phyloP scores from a whole-genome alignment of 1,140 invertebrate species.

The Ceratitis capitata region DNA sequence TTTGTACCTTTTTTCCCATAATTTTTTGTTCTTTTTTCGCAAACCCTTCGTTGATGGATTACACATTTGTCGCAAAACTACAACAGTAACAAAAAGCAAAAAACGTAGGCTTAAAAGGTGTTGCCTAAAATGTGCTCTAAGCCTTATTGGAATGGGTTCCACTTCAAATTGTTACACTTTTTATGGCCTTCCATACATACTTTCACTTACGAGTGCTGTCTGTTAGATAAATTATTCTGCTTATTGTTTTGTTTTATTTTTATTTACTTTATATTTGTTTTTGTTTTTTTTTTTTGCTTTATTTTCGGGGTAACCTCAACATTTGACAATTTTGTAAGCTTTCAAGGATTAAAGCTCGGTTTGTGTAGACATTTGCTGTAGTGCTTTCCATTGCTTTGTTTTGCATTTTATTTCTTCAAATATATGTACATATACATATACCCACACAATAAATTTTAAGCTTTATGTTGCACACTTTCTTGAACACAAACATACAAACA shows the following conservation, averaged over 20 bases:
- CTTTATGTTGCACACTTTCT: too few species aligned
- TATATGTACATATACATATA: too few species aligned
- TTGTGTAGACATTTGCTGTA: neutral
- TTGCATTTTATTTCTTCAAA: too few species aligned
- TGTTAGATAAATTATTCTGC: neutral
- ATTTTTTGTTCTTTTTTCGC: neutral
- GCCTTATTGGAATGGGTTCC: slow-evolving; percentile 6
- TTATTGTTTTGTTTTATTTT: neutral
- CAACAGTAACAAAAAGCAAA: too few species aligned
- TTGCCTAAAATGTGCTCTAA: slow-evolving; percentile 28
- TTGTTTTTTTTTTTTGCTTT: neutral
- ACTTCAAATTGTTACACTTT: slow-evolving; percentile 29
- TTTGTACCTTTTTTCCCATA: too few species aligned
- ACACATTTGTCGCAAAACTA: neutral
- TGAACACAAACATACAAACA: neutral
- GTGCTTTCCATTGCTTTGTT: too few species aligned
- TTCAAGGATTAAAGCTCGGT: slow-evolving; percentile 6
- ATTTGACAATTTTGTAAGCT: slow-evolving; percentile 37
- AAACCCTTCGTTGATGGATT: neutral
- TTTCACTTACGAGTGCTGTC: neutral
- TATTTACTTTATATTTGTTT: neutral
- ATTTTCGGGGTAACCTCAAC: slow-evolving; percentile 1
- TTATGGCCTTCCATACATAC: neutral
- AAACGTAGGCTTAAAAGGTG: neutral
- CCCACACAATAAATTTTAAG: too few species aligned